Base-by-base conservation (phyloP, 2,888 invertebrate genomes). In the Timema cristinae region DNA sequence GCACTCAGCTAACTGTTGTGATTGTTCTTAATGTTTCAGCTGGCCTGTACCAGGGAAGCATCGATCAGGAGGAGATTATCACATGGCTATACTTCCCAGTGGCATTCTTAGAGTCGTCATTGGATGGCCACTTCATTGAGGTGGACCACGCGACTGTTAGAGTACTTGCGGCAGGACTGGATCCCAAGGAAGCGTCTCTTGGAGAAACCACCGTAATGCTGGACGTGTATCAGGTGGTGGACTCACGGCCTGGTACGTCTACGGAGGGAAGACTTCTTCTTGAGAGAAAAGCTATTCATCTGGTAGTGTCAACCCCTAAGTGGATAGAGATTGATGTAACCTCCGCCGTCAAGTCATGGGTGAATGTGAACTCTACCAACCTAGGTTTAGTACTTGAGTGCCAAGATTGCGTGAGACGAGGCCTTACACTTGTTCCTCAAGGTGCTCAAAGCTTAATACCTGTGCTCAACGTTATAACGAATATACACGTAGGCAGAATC, bases 261-360 rank as follows among this genome's bases (percentile, higher is more conserved):
- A 48, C 51, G 16, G 69, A 71, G 50, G 50, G 82, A 70, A 80
- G 81, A 68, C 79, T 81, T 54, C 78, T 84, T 15, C 76, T 85
- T 67, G 79, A 80, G 50, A 80, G 82, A 71, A 78, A 79, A 70
- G 79, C 77, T 52, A 77, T 84, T 77, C 79, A 83, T 78, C 75
- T 82, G 78, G 77, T 80, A 68, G 73, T 76, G 72, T 75, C 78
- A 63, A 79, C 80, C 56, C 83, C 86, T 5, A 86, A 86, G 75
- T 89, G 89, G 89, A 80, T 87, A 61, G 88, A 89, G 71, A 83
- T 89, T 72, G 89, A 89, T 78, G 83, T 87, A 5, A 86, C 86
- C 10, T 81, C 82, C 76, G 86, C 85, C 0, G 84, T 85, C 68
- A 79, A 79, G 71, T 79, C 80, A 69, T 87, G 87, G 86, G 71